phyloP scores from a whole-genome alignment of 2,888 invertebrate species.

The Drosophila nr. medialis region DNA sequence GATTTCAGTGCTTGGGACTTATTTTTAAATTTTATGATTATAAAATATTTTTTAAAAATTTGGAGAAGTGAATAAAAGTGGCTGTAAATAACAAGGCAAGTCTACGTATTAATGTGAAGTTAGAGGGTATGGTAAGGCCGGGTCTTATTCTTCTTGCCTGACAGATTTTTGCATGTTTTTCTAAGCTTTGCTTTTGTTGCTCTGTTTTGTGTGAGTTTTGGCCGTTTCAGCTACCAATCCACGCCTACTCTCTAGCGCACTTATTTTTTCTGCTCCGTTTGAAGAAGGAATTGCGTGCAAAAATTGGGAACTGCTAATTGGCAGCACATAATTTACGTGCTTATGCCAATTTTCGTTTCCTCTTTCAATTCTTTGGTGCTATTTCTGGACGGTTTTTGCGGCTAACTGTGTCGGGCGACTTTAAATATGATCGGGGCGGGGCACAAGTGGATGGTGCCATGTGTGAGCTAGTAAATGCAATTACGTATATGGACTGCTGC shows the following conservation, averaged over 20 bases:
- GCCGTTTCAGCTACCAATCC: slow-evolving; percentile 19
- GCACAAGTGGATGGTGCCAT: slow-evolving; percentile 10
- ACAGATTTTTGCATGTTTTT: slow-evolving; percentile 13
- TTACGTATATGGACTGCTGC: slow-evolving; percentile 45
- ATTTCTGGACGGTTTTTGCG: slow-evolving; percentile 44
- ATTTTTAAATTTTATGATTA: background rate
- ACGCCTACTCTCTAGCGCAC: slow-evolving; percentile 15
- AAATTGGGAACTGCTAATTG: slow-evolving; percentile 75
- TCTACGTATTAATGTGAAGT: background rate
- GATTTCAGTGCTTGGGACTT: background rate
- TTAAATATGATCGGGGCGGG: slow-evolving; percentile 5
- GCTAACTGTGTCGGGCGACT: slow-evolving; percentile 6
- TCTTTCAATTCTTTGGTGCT: slow-evolving; percentile 42
- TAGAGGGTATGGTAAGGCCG: slow-evolving; percentile 1
- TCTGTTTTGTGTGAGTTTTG: slow-evolving; percentile 17
- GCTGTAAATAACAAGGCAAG: background rate
- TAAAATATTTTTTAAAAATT: background rate
- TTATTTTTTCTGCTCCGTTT: slow-evolving; percentile 36
- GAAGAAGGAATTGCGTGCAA: slow-evolving; percentile 61
- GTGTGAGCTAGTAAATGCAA: slow-evolving; percentile 66
- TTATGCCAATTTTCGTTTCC: slow-evolving; percentile 72
- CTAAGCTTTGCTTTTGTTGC: slow-evolving; percentile 21
- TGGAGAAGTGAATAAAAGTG: background rate
- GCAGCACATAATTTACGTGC: slow-evolving; percentile 79
- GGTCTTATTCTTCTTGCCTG: background rate